These are phyloP conservation scores for Piprites chloris DNA, from an alignment of 2,113 vertebrate species.

Conservation along the genomic window DNA sequence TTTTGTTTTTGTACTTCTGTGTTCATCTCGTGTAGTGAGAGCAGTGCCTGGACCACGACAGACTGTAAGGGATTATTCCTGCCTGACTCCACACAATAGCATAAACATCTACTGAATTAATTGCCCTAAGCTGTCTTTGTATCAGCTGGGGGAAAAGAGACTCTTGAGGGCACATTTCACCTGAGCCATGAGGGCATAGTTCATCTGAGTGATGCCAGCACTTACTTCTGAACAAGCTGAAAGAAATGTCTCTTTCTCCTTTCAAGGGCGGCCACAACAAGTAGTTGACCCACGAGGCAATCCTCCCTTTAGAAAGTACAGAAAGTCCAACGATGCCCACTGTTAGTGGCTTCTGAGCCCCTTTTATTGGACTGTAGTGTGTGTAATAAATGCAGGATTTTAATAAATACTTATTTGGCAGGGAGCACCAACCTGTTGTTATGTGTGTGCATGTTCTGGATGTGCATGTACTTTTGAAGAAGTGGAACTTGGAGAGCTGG, in stretches of 20 bases:
- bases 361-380: not conserved
- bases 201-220: rapidly evolving
- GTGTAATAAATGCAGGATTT: not conserved
- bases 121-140: not conserved
- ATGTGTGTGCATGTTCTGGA: not conserved
- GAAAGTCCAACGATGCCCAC: not conserved
- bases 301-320: not conserved
- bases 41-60: not conserved
- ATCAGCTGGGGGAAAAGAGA: not conserved
- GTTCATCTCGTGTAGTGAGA: not conserved
- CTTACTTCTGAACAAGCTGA: not conserved
- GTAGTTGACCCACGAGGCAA: not conserved
- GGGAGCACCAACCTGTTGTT: not conserved
- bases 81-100: not conserved
- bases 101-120: not conserved
- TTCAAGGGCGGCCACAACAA: not conserved
- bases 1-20: not conserved
- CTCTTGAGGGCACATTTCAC: not conserved
- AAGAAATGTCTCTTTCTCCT: slow-evolving; percentile 8
- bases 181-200: not conserved
- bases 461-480: not conserved
- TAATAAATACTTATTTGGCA: not conserved
- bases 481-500: not conserved
- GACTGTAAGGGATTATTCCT: not conserved
- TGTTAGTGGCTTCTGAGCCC: not conserved